These are phyloP conservation scores for Hydropsyche betteni DNA, from an alignment of 2,888 invertebrate species.

Conservation along the genomic window DNA sequence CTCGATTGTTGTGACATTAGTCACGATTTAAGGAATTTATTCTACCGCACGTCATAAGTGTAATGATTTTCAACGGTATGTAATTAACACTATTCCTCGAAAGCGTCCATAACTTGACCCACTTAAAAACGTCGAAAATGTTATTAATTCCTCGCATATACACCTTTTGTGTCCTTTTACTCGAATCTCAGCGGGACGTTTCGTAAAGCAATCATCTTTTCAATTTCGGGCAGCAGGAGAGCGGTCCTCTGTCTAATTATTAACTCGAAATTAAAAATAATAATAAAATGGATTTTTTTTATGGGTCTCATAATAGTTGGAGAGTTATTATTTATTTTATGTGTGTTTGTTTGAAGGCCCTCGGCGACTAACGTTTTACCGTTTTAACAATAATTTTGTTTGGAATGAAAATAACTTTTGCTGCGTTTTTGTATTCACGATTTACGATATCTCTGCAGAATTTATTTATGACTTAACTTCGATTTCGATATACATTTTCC, in stretches of 20 bases:
- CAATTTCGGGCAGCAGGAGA: constrained; percentile 28
- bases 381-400: constrained; percentile 5
- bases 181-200: constrained; percentile 31
- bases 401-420: not conserved
- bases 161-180: too few species aligned
- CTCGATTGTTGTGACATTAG: too few species aligned
- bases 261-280: constrained; percentile 9
- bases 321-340: constrained; percentile 16
- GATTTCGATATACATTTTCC: too few species aligned
- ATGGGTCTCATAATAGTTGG: not conserved
- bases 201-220: constrained; percentile 39
- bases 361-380: constrained; percentile 25
- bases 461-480: too few species aligned
- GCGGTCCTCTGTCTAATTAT: constrained; percentile 26
- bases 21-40: too few species aligned
- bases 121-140: too few species aligned
- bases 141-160: too few species aligned
- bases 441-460: not conserved
- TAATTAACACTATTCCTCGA: too few species aligned
- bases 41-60: too few species aligned
- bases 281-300: not conserved
- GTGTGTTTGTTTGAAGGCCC: not conserved
- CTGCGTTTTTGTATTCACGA: not conserved
- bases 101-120: too few species aligned
- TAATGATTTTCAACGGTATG: too few species aligned